Conservation (phyloP, 2,113 vertebrate species). For the Danionella cerebrum region DNA sequence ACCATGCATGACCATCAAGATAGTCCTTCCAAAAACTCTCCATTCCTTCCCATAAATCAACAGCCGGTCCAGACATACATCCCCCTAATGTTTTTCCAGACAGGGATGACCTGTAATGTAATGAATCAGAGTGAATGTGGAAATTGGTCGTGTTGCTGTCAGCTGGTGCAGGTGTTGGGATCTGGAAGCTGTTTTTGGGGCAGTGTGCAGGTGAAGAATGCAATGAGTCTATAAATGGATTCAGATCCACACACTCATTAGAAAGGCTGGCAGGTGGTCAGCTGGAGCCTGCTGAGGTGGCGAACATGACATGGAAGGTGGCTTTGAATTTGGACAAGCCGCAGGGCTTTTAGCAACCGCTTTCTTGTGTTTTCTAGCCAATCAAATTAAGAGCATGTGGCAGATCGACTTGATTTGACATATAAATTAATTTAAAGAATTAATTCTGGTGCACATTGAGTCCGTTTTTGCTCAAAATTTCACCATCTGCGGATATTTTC, state of each 20-base stretch:
- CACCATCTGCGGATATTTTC: no score
- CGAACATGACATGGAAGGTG: not conserved
- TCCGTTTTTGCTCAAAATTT: no score
- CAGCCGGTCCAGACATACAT: not conserved
- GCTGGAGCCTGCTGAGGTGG: not conserved
- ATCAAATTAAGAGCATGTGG: not conserved
- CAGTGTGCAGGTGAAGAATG: not conserved
- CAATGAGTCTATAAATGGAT: conserved; percentile 15
- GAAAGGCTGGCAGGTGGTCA: not conserved
- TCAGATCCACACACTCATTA: conserved; percentile 26
- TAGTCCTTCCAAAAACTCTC: not conserved
- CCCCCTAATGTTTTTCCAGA: not conserved
- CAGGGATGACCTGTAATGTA: not conserved
- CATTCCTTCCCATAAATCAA: not conserved
- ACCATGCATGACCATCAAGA: not conserved
- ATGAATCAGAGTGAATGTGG: not conserved
- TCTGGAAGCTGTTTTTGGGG: not conserved
- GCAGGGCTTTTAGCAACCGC: not conserved
- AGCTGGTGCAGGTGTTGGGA: not conserved
- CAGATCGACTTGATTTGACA: not conserved
- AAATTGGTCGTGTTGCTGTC: not conserved
- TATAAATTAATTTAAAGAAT: no score
- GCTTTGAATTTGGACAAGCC: not conserved
- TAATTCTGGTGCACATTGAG: no score
- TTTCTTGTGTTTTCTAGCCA: not conserved